Evolutionary conservation across 2,113 vertebrate genomes (phyloP), one percentile per base, ranked within the genome.

Genomic region (Coracopsis vasa): DNA sequence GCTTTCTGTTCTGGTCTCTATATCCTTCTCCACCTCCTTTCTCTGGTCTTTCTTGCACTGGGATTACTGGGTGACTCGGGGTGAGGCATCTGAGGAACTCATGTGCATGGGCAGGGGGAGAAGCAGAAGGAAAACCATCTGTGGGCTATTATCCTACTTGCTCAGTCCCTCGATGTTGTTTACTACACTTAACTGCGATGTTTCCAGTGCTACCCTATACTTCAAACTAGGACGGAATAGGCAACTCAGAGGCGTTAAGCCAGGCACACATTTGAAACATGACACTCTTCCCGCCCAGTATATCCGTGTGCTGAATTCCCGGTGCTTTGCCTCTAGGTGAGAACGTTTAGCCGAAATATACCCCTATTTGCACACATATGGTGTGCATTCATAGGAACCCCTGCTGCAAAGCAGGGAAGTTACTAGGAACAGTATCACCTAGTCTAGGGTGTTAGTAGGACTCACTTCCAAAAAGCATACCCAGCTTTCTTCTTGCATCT

Each of bases 21-120:
- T 48, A 53, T 84, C 50, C 54, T 78, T 78, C 29, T 72, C 67
- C 27, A 47, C 62, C 42, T 90, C 56, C 66, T 92, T 77, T 91
- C 69, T 56, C 54, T 91, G 80, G 78, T 86, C 92, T 54, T 92
- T 44, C 53, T 80, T 92, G 73, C 16, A 0, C 33, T 54, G 86
- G 88, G 75, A 90, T 93, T 95, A 91, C 41, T 60, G 75, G 47
- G 88, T 92, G 86, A 53, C 79, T 62, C n/a, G 71, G 44, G 79
- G 58, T 88, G 72, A 92, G 64, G 41, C 71, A 53, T 54, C 37
- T 53, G 92, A 86, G 79, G 25, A 88, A 42, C 50, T 93, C 11
- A 2, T 45, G 47, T 60, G 6, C 29, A 20, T 24, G 16, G 51
- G 47, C 1, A 1, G 16, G 11, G 18, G 8, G 4, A 10, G 27